Conservation (phyloP, 2,888 invertebrate genomes). For the Steinernema carpocapsae region DNA sequence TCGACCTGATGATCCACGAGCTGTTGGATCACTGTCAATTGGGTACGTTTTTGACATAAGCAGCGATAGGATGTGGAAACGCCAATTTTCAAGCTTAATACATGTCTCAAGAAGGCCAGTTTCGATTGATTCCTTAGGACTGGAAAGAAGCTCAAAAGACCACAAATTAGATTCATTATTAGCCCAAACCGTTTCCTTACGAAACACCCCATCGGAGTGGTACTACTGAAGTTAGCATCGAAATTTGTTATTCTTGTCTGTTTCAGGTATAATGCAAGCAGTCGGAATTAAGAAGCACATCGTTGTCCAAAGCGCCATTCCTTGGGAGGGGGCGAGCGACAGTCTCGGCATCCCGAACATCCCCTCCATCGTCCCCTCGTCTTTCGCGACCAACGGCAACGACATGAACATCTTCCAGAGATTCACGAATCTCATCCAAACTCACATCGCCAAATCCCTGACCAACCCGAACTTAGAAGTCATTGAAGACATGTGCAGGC, state of each 20-base stretch:
- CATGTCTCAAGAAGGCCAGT: too few relatives aligned
- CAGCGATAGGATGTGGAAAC: background rate
- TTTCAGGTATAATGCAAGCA: constrained; percentile 47
- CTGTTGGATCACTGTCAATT: constrained; percentile 49
- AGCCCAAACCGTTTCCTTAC: too few relatives aligned
- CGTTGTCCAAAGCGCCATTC: background rate
- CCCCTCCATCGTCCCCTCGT: constrained; percentile 22
- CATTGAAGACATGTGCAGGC: background rate
- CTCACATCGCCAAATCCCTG: background rate
- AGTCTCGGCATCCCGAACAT: constrained; percentile 17
- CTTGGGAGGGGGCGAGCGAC: background rate
- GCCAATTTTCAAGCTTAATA: too few relatives aligned
- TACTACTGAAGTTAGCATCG: too few relatives aligned
- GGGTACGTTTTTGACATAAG: constrained; percentile 29
- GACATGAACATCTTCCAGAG: constrained; percentile 35
- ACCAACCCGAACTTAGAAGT: background rate
- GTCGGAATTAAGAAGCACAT: constrained; percentile 42
- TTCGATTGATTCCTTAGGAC: too few relatives aligned
- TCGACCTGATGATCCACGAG: constrained; percentile 49
- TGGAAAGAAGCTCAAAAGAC: too few relatives aligned
- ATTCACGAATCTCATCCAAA: constrained; percentile 8
- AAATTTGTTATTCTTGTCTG: background rate
- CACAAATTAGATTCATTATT: too few relatives aligned
- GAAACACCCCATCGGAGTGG: too few relatives aligned
- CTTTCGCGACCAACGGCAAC: constrained; percentile 25